Base-by-base conservation (phyloP, 2,797 vertebrate genomes). In the Leptoclinus maculatus region DNA sequence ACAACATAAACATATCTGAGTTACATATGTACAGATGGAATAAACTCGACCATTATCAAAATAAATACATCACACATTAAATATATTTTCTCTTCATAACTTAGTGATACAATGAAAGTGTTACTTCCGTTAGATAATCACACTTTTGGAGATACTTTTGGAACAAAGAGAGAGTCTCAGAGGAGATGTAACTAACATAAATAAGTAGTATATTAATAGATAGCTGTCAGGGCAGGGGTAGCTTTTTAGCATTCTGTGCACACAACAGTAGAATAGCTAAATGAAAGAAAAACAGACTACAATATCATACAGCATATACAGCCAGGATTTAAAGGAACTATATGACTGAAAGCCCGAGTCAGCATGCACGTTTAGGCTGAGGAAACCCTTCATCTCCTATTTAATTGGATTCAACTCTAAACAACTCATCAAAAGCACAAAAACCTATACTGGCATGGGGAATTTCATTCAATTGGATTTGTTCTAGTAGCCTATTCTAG, bases 311-410 rank as follows among this genome's bases (percentile, higher is more conserved):
- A 90, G 72, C 72, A 88, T 77, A 56, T 79, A 87, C 69, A 90
- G 79, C 72, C 74, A 67, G 67, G 67, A 78, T 76, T 66, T 62
- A 71, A 86, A 76, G 80, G 74, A 82, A 65, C 58, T 73, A 56
- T 29, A 56, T 29, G 53, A 62, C 64, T 63, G 59, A 84, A 79
- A 86, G 86, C 58, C 77, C 75, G 56, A 75, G 75, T 84, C 74
- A 84, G 87, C 94, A 95, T 94, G 93, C 93, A 92, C 56, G 77
- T 85, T 83, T n/a, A 80, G 74, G 79, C 79, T 65, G 74, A 54
- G 63, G 54, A 49, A 66, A 59, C 25, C 74, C 39, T 60, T 70
- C 41, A 6, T 67, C 56, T 29, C 51, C 25, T 59, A 57, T 43
- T 64, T 27, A 11, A 54, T 53, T 74, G 13, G 9, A 76, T 73